These are phyloP conservation scores for Amyelois transitella DNA, from an alignment of 1,140 invertebrate genomes.

Conservation along the genomic window DNA sequence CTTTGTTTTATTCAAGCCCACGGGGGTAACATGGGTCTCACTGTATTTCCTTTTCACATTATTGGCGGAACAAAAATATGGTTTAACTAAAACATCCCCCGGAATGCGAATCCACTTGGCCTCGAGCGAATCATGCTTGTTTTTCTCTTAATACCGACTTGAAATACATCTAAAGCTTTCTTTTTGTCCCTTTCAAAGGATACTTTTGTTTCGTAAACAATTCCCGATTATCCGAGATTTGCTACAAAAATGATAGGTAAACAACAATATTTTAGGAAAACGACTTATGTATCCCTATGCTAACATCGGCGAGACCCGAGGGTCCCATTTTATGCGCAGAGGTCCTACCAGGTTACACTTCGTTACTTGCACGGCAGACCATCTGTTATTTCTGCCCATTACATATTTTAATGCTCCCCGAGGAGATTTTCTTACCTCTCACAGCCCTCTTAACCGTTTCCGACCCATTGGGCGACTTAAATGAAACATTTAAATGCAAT, in stretches of 20 bases:
- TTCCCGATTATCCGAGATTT: constrained; percentile 57
- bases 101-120: constrained; percentile 7
- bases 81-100: constrained; percentile 8
- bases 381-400: constrained; percentile 69
- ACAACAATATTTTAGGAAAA: constrained; percentile 69
- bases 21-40: neutral
- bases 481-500: constrained; percentile 62
- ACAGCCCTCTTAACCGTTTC: constrained; percentile 43
- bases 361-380: constrained; percentile 55
- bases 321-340: constrained; percentile 51
- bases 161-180: constrained; percentile 23
- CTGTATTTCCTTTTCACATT: neutral
- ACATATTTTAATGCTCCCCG: constrained; percentile 64
- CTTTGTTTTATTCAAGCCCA: neutral
- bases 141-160: constrained; percentile 14
- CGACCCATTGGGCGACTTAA: constrained; percentile 56
- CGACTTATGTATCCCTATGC: constrained; percentile 63
- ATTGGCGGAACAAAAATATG: constrained; percentile 4
- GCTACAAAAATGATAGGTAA: constrained; percentile 65
- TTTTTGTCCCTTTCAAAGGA: constrained; percentile 29
- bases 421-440: constrained; percentile 48
- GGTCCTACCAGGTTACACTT: constrained; percentile 51
- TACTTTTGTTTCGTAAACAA: constrained; percentile 33
- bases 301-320: constrained; percentile 47
- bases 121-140: constrained; percentile 11